Conservation (phyloP, 2,113 vertebrate species). For the Stercorarius parasiticus region DNA sequence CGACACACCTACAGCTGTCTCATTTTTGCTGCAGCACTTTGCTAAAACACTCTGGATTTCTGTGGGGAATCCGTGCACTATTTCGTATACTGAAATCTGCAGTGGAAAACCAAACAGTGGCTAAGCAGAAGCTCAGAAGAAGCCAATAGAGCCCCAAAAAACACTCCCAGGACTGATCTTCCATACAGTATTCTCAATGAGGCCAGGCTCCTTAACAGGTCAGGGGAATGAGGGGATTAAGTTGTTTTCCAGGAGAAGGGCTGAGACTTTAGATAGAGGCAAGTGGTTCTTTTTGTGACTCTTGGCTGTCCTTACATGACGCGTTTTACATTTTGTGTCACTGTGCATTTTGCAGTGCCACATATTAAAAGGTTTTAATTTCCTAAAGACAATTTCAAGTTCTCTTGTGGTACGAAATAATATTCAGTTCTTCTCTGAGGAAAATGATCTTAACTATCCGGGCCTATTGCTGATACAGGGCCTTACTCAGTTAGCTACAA, state of each 20-base stretch:
- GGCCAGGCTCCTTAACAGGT: not conserved
- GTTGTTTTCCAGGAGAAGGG: not conserved
- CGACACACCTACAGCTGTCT: not conserved
- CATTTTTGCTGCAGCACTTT: not conserved
- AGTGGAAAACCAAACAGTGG: not conserved
- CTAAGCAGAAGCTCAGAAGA: not conserved
- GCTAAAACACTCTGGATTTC: not conserved
- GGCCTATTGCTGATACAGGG: not conserved
- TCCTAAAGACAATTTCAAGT: not conserved
- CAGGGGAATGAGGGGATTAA: not conserved
- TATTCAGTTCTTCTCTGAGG: not conserved
- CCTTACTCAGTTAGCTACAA: not conserved
- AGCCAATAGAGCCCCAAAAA: not conserved
- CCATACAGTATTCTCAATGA: not conserved
- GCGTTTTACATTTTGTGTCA: not conserved
- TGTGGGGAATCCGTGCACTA: not conserved
- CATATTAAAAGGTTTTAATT: conserved; percentile 21
- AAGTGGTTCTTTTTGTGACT: not conserved
- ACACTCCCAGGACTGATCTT: not conserved
- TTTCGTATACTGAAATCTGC: not conserved
- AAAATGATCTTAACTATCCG: not conserved
- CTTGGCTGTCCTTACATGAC: not conserved
- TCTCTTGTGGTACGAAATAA: not conserved
- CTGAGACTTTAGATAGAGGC: not conserved
- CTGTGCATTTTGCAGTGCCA: not conserved